A percentile compares a stretch with the other conserved stretches of the same genome.
Evolutionary conservation across 2,888 invertebrate species (phyloP).

Genomic region (Romanomermis culicivorax): DNA sequence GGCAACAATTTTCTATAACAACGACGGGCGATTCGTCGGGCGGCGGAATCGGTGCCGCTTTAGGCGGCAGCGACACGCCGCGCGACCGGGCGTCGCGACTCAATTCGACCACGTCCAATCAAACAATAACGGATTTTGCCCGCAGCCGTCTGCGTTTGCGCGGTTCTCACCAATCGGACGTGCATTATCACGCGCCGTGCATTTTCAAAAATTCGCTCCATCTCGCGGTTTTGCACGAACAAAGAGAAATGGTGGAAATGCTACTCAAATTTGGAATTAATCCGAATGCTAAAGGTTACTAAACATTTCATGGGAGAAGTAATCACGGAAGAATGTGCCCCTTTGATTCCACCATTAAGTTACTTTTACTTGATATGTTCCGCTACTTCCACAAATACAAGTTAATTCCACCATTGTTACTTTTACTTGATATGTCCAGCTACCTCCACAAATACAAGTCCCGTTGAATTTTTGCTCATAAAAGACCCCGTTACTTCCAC

Average conservation of each 20-base stretch:
- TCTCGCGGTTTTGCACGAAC: constrained; percentile 39
- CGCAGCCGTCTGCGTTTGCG: not conserved
- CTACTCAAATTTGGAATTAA: constrained; percentile 39
- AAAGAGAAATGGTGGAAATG: constrained; percentile 31
- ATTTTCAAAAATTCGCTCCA: constrained; percentile 35
- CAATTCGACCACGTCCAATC: constrained; percentile 1
- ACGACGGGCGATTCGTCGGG: not conserved
- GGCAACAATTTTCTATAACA: not conserved
- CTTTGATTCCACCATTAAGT: too few species aligned
- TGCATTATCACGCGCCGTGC: not conserved
- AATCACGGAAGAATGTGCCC: too few species aligned
- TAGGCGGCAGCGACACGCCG: not conserved
- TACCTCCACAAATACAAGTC: too few species aligned
- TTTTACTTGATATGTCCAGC: too few species aligned
- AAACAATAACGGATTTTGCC: constrained; percentile 3
- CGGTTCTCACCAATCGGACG: not conserved
- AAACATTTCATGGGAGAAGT: too few species aligned
- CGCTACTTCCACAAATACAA: too few species aligned
- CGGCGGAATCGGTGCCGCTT: not conserved
- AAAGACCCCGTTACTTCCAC: too few species aligned
- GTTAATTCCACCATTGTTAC: too few species aligned
- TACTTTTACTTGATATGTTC: too few species aligned
- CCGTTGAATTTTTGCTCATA: too few species aligned
- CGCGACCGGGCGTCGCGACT: not conserved
- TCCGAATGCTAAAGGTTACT: constrained; percentile 35